Percentiles rank a stretch among this genome's conserved stretches.
These are phyloP conservation scores for Neogale vison DNA, from an alignment of 2,113 vertebrate species.

Conservation along the genomic window DNA sequence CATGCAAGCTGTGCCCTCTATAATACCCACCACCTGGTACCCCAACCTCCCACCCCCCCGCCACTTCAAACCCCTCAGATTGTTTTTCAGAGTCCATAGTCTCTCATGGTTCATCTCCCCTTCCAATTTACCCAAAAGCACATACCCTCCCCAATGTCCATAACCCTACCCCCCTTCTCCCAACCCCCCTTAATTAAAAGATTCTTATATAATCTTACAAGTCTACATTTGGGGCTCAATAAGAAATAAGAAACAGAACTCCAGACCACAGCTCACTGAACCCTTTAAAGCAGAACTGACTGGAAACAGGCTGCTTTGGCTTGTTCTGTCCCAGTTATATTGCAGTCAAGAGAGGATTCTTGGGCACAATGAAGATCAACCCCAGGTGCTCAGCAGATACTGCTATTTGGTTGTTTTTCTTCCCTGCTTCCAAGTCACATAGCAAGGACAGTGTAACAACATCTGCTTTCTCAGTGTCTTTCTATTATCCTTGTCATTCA, in stretches of 20 bases:
- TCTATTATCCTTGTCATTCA: conserved; percentile 1
- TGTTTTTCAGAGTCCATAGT: too few relatives aligned
- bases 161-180: too few relatives aligned
- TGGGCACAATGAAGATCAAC: background rate
- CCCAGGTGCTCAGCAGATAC: background rate
- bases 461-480: conserved; percentile 38
- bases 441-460: background rate
- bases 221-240: background rate
- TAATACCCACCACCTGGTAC: too few relatives aligned
- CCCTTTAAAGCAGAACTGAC: background rate
- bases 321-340: background rate
- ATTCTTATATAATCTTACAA: background rate
- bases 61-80: too few relatives aligned
- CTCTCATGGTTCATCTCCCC: too few relatives aligned
- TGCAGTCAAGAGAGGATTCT: background rate
- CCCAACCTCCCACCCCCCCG: too few relatives aligned
- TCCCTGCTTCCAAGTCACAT: background rate
- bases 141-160: too few relatives aligned
- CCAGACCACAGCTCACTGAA: background rate
- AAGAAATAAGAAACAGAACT: background rate
- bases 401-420: background rate
- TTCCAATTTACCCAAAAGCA: too few relatives aligned
- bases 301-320: background rate
- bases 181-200: background rate
- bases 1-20: too few relatives aligned